Evolutionary conservation across 2,888 invertebrate genomes (phyloP).

Genomic region (Glyphotaelius pellucidus): DNA sequence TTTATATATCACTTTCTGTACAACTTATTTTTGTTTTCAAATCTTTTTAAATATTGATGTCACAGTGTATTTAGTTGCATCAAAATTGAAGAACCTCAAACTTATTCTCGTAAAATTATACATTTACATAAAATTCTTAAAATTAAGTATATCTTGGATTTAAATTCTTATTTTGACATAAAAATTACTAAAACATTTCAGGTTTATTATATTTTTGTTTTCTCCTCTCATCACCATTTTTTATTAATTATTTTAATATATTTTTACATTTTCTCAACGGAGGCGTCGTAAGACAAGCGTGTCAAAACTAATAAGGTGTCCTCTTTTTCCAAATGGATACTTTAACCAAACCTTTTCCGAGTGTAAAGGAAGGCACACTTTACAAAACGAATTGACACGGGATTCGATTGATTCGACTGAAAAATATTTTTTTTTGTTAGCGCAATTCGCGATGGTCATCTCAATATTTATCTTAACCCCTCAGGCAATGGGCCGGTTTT

Average conservation of each 20-base stretch:
- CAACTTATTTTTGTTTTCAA: neutral
- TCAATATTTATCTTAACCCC: neutral
- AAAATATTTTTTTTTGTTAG: neutral
- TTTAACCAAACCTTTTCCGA: neutral
- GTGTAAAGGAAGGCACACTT: neutral
- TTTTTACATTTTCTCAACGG: neutral
- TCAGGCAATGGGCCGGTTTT: too few relatives aligned
- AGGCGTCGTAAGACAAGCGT: constrained; percentile 41
- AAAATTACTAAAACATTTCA: too few relatives aligned
- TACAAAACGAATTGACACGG: neutral
- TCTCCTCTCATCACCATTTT: constrained; percentile 27
- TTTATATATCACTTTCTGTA: neutral
- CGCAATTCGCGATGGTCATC: neutral
- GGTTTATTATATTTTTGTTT: neutral
- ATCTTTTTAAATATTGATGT: neutral
- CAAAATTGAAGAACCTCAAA: neutral
- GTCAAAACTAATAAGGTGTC: neutral
- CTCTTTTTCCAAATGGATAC: neutral
- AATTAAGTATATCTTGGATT: neutral
- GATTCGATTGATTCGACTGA: neutral
- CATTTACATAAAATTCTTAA: neutral
- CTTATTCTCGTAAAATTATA: neutral
- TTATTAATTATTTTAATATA: neutral
- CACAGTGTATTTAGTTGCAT: neutral
- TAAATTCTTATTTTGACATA: neutral